Evolutionary conservation across 2,888 invertebrate genomes (phyloP), one percentile per base, ranked within the genome.

Genomic region (Drosophila recens): DNA sequence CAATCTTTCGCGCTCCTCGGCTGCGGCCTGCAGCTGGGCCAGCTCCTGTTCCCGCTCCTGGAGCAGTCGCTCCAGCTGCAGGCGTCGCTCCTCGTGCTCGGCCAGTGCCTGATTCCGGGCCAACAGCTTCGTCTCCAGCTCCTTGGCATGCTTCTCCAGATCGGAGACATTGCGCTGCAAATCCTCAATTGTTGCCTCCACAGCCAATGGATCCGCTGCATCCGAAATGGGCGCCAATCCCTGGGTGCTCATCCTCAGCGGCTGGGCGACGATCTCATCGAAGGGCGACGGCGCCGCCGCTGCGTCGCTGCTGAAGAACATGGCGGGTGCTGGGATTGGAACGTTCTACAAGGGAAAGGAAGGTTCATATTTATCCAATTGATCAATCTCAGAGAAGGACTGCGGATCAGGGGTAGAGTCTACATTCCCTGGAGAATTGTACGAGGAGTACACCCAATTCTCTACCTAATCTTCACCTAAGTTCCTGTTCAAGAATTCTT

Each of bases 131-230:
- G 84, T 90, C 56, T 92, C 93, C 54, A 93, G 79, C 42, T 93
- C 92, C 64, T 90, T 90, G 6, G 92, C 91, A 68, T 92, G 91
- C 64, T 92, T 91, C 71, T 93, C 92, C 63, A 93, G 73, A 78
- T 93, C 92, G 0, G 91, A 91, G 0, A 93, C 91, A 62, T 93
- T 93, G 0, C 91, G 85, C 66, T 93, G 90, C 23, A 92, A 68
- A 65, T 92, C 91, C 71, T 92, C 93, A 42, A 91, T 88, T 17
- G 92, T 93, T 46, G 94, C 90, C 36, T 93, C 93, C 23, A 80
- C 80, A 4, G 23, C 30, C 27, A 33, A 17, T 4, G 58, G 17
- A 3, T 48, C 57, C 2, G 34, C 1, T 46, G 40, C 4, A 40
- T 10, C 4, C 34, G 8, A 8, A n/a, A 20, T 2, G n/a, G 23